Conservation (phyloP, 2,888 invertebrate genomes). For the Macaria notata region DNA sequence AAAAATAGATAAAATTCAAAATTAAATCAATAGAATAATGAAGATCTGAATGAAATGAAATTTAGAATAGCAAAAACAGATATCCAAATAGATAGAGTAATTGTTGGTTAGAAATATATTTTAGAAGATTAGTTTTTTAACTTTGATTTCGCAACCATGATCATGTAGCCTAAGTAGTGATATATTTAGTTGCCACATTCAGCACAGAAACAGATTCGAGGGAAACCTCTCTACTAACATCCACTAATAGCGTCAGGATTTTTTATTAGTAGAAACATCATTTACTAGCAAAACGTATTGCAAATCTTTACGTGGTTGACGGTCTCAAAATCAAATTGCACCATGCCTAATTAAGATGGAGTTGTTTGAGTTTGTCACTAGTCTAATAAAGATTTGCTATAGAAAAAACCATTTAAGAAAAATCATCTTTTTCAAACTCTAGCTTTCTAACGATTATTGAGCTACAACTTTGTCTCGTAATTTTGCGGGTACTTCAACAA, state of each 20-base stretch:
- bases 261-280: slow-evolving; percentile 11
- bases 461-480: slow-evolving; percentile 18
- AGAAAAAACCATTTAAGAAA: slow-evolving; percentile 33
- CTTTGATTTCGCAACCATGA: slow-evolving; percentile 44
- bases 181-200: slow-evolving; percentile 62
- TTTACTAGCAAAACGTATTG: slow-evolving; percentile 1
- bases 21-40: too few species aligned
- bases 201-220: slow-evolving; percentile 53
- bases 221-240: slow-evolving; percentile 28
- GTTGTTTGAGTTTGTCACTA: slow-evolving; percentile 1
- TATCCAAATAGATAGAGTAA: too few species aligned
- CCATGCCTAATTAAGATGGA: background rate
- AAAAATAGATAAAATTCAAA: too few species aligned
- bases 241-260: slow-evolving; percentile 53
- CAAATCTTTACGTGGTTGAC: background rate
- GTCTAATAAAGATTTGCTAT: slow-evolving; percentile 4
- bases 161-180: slow-evolving; percentile 37
- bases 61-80: too few species aligned
- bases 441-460: slow-evolving; percentile 9
- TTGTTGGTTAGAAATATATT: background rate
- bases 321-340: background rate
- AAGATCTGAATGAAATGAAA: too few species aligned
- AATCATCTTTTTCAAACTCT: slow-evolving; percentile 38
- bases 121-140: slow-evolving; percentile 9
- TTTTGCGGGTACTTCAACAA: background rate